Evolutionary conservation across 1,140 invertebrate species (phyloP).

Genomic region (Pogonomyrmex barbatus): DNA sequence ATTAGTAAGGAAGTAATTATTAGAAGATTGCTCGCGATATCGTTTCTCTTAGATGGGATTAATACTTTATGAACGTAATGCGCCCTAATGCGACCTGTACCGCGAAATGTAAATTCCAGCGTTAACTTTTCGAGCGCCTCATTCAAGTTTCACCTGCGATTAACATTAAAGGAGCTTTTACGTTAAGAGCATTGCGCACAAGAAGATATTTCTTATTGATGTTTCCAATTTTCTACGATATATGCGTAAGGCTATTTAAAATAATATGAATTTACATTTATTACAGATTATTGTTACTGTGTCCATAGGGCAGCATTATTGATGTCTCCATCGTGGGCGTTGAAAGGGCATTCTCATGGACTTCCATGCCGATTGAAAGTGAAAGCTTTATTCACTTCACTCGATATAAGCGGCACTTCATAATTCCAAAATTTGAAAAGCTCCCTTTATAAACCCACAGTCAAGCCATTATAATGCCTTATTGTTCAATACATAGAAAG

Average conservation of each 20-base stretch:
- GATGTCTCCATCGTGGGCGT: neutral
- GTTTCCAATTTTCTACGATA: constrained; percentile 27
- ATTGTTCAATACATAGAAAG: constrained; percentile 50
- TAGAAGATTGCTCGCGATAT: constrained; percentile 31
- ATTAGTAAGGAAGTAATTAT: constrained; percentile 32
- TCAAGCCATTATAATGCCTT: constrained; percentile 45
- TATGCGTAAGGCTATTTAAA: neutral
- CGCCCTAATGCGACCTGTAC: constrained; percentile 41
- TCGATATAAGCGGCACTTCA: constrained; percentile 43
- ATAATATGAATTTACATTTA: neutral
- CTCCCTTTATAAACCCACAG: constrained; percentile 27
- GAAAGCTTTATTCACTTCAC: constrained; percentile 50
- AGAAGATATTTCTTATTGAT: neutral
- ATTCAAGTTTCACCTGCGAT: constrained; percentile 53
- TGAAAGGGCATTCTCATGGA: constrained; percentile 27
- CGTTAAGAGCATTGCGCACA: constrained; percentile 38
- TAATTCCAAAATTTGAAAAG: constrained; percentile 63
- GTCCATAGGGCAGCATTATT: neutral
- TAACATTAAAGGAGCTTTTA: constrained; percentile 51
- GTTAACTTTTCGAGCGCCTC: constrained; percentile 51
- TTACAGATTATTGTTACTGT: constrained; percentile 13
- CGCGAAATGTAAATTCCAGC: constrained; percentile 49
- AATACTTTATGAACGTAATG: constrained; percentile 54
- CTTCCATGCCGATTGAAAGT: constrained; percentile 13
- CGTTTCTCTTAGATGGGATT: constrained; percentile 26